A percentile compares a stretch with the other conserved stretches of the same genome.
Conservation (phyloP, 2,888 invertebrate genomes). For the Drosophila imparisetae region DNA sequence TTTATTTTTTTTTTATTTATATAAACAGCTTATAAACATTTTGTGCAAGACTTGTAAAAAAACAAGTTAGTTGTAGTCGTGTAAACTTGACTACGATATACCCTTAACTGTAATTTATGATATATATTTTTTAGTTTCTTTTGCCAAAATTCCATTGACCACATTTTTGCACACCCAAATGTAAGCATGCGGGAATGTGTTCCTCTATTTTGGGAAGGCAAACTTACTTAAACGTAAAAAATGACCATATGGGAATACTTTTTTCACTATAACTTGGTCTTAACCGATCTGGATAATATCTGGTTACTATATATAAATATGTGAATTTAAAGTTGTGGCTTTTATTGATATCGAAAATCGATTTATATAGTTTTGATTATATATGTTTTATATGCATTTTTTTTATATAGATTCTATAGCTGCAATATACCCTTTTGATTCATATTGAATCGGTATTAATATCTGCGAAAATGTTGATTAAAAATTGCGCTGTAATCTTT, state of each 20-base stretch:
- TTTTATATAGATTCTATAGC: too few relatives aligned
- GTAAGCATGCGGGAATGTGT: background rate
- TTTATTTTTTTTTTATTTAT: background rate
- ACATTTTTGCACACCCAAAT: background rate
- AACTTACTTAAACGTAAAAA: too few relatives aligned
- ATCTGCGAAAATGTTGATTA: background rate
- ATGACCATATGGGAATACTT: background rate
- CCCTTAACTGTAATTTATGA: background rate
- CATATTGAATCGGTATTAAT: background rate
- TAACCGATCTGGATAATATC: background rate
- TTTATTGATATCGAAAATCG: fast-evolving
- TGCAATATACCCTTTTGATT: background rate
- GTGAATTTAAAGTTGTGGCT: fast-evolving
- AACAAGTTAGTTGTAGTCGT: background rate
- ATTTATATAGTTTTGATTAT: fast-evolving
- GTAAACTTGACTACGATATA: background rate
- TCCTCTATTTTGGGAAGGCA: too few relatives aligned
- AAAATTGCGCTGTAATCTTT: constrained; percentile 11
- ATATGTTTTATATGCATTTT: background rate
- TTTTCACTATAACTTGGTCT: background rate
- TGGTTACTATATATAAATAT: background rate
- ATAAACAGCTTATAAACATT: background rate
- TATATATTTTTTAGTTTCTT: too few relatives aligned
- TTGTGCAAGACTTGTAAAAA: background rate
- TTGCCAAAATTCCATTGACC: too few relatives aligned